Conservation (phyloP, 2,888 invertebrate species). For the Phymatocera aterrima region DNA sequence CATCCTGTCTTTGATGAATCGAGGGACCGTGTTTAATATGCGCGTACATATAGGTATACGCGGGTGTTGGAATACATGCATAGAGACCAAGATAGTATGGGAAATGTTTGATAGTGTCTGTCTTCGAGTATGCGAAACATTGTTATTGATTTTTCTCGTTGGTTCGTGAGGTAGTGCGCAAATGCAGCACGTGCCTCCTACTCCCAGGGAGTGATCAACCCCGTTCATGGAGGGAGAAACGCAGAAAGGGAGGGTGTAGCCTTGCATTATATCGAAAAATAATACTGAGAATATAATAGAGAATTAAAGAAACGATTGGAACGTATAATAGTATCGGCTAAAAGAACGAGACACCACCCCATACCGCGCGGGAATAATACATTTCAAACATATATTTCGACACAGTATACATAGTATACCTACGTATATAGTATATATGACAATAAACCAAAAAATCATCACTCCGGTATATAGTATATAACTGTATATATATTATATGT, state of each 20-base stretch:
- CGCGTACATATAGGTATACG: no score
- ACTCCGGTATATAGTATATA: no score
- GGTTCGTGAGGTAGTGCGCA: slow-evolving; percentile 36
- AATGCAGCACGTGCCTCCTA: slow-evolving; percentile 37
- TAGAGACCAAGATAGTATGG: neutral
- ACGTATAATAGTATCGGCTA: no score
- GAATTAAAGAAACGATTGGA: neutral
- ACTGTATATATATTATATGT: no score
- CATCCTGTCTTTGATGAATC: no score
- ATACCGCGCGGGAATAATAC: no score
- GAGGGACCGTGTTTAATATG: no score
- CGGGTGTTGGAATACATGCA: neutral
- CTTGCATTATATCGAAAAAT: slow-evolving; percentile 16
- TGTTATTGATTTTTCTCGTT: slow-evolving; percentile 40
- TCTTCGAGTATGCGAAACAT: slow-evolving; percentile 10
- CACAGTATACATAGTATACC: no score
- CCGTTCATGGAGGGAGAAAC: neutral
- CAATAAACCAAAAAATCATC: no score
- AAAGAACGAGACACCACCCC: no score
- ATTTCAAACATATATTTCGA: no score
- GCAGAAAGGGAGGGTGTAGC: slow-evolving; percentile 11
- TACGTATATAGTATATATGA: no score
- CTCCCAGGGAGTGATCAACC: slow-evolving; percentile 43
- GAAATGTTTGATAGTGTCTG: neutral
- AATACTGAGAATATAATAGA: neutral